Percentiles rank a stretch among this genome's conserved stretches.
phyloP scores from a whole-genome alignment of 2,113 vertebrate genomes.

The Deroptyus accipitrinus region DNA sequence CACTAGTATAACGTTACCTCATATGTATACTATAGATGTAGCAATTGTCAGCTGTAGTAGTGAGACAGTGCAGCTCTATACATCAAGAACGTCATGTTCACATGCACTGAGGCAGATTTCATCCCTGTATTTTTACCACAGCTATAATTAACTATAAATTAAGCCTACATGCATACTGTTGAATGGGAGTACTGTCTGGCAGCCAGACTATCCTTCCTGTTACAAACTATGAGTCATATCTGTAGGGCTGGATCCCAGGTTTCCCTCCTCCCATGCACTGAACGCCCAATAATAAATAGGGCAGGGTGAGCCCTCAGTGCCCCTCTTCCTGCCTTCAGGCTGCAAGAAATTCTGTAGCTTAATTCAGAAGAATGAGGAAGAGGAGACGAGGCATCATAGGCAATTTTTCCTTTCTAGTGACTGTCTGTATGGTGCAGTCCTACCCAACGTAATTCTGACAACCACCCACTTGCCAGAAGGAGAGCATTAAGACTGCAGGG shows the following conservation, averaged over 20 bases:
- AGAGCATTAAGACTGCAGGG: background rate
- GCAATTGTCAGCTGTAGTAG: background rate
- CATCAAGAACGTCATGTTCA: background rate
- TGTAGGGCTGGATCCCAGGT: background rate
- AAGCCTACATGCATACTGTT: background rate
- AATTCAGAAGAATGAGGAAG: background rate
- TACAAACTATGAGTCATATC: background rate
- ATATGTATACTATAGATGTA: background rate
- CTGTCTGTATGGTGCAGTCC: background rate
- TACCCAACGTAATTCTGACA: background rate
- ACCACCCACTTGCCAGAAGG: background rate
- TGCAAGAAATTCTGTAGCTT: background rate
- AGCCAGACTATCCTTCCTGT: background rate
- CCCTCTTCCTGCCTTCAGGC: background rate
- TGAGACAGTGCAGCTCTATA: background rate
- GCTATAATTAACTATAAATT: background rate
- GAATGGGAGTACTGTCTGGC: background rate
- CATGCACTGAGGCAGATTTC: background rate
- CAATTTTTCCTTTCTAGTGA: background rate
- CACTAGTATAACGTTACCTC: background rate
- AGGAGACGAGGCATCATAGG: accelerated
- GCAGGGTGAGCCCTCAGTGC: background rate
- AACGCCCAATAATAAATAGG: background rate
- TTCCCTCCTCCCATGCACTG: accelerated
- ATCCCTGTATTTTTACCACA: background rate